Evolutionary conservation across 2,113 vertebrate genomes (phyloP).

Genomic region (Fulmarus glacialis): DNA sequence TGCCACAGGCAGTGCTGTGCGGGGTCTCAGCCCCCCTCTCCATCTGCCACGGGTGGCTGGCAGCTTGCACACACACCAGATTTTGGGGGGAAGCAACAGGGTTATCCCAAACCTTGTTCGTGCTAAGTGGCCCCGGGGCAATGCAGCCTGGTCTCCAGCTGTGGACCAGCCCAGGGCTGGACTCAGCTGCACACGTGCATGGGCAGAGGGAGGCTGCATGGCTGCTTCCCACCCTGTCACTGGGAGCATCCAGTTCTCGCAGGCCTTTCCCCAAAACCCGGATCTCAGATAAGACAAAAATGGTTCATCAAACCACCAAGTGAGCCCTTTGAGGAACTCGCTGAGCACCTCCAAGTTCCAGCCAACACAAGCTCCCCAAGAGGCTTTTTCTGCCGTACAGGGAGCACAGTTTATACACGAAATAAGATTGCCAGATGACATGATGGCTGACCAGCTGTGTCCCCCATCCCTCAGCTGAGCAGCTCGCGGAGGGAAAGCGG

Average conservation of each 20-base stretch:
- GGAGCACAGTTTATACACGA: not conserved
- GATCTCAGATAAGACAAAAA: not conserved
- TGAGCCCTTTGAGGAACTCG: not conserved
- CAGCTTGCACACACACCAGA: not conserved
- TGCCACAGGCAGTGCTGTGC: not conserved
- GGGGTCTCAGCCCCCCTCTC: not conserved
- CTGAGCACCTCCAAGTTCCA: not conserved
- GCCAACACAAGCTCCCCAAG: not conserved
- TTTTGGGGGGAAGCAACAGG: not conserved
- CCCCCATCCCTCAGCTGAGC: not conserved
- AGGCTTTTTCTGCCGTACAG: not conserved
- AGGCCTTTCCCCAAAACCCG: not conserved
- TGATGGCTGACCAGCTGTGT: accelerated
- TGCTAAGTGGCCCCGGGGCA: not conserved
- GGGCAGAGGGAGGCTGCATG: not conserved
- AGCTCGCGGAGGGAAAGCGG: not conserved
- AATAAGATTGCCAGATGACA: not conserved
- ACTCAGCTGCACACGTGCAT: not conserved
- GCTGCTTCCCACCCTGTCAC: not conserved
- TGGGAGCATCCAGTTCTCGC: not conserved
- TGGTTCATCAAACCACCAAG: not conserved
- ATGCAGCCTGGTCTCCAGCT: not conserved
- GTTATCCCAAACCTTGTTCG: not conserved
- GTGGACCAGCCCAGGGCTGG: not conserved
- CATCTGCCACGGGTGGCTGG: not conserved